Evolutionary conservation across 1,140 invertebrate species (phyloP).

Genomic region (Mya arenaria): DNA sequence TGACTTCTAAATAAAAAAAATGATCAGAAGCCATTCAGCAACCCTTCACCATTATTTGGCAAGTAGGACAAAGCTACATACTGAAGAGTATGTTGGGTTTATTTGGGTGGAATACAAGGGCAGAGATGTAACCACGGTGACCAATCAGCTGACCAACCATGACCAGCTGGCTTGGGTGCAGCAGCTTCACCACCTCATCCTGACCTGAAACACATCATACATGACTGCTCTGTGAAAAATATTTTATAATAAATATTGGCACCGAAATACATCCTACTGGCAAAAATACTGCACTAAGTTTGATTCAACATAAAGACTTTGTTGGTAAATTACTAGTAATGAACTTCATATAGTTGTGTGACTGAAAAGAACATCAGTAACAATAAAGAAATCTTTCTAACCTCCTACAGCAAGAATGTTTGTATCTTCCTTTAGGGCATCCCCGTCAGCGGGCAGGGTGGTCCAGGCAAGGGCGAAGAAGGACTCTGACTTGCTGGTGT

Average conservation of each 20-base stretch:
- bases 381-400: too few species aligned
- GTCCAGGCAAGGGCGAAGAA: constrained; percentile 83
- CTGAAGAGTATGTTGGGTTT: constrained; percentile 81
- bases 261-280: too few species aligned
- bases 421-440: constrained; percentile 57
- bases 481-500: constrained; percentile 71
- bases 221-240: background rate
- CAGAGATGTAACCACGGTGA: constrained; percentile 78
- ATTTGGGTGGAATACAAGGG: constrained; percentile 82
- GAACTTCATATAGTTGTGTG: too few species aligned
- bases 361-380: too few species aligned
- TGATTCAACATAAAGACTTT: too few species aligned
- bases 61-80: constrained; percentile 77
- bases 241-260: too few species aligned
- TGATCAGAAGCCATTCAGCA: too few species aligned
- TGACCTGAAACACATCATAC: constrained; percentile 67
- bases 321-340: too few species aligned
- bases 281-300: too few species aligned
- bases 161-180: constrained; percentile 77
- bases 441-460: constrained; percentile 70
- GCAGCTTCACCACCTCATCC: constrained; percentile 70
- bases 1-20: too few species aligned
- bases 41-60: too few species aligned
- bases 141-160: constrained; percentile 74
- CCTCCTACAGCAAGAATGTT: constrained; percentile 82